Conservation (phyloP, 2,888 invertebrate genomes). For the Eupeodes latifasciatus region DNA sequence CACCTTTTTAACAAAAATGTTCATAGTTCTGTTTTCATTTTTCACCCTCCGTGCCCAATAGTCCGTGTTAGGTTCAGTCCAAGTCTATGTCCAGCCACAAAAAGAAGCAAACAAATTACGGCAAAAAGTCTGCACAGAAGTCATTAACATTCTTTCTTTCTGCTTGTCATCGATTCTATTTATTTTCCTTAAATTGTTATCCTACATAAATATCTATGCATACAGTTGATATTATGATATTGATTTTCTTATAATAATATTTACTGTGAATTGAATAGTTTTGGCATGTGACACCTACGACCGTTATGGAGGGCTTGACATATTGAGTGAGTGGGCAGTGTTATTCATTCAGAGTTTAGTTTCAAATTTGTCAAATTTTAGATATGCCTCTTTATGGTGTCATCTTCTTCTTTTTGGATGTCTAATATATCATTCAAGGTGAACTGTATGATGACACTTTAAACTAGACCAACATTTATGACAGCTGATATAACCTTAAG, state of each 20-base stretch:
- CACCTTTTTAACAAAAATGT: conserved; percentile 58
- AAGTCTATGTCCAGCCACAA: conserved; percentile 1
- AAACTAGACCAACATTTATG: background rate
- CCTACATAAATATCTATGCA: conserved; percentile 11
- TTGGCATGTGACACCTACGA: conserved; percentile 28
- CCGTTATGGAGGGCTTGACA: background rate
- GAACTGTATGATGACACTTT: background rate
- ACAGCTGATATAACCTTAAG: conserved; percentile 16
- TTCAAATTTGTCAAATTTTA: conserved; percentile 22
- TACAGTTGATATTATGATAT: conserved; percentile 12
- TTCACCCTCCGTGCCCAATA: conserved; percentile 52
- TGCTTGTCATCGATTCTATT: conserved; percentile 21
- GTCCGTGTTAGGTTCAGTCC: background rate
- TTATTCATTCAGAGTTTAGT: background rate
- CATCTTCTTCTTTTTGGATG: background rate
- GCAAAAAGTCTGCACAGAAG: conserved; percentile 54
- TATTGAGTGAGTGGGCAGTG: background rate
- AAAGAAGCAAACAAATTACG: background rate
- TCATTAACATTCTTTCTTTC: conserved; percentile 45
- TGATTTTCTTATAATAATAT: conserved; percentile 52
- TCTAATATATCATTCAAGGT: background rate
- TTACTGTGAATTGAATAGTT: conserved; percentile 12
- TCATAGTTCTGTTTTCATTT: conserved; percentile 25
- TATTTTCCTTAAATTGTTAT: conserved; percentile 43
- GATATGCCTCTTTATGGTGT: background rate